Evolutionary conservation across 2,113 vertebrate species (phyloP), one percentile per base, ranked within the genome.

Genomic region (Rhinolophus ferrumequinum): DNA sequence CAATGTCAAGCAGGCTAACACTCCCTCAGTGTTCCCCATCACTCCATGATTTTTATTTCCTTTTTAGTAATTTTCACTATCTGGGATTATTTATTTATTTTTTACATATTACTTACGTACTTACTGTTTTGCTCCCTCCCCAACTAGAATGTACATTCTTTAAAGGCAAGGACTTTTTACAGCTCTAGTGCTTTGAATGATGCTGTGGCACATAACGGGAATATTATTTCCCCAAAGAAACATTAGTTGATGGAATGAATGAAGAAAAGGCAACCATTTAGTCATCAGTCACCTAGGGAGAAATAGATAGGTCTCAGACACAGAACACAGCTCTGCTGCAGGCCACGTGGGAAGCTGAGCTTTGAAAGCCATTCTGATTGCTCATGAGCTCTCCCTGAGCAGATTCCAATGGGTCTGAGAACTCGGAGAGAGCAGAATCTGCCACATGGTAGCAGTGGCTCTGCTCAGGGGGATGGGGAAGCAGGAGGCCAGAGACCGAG

Each of bases 391-490:
- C 75, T 58, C 70, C 38, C 47, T 56, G 81, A 47, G 35, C 9
- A 62, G 6, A 8, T 60, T 60, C 38, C 52, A 44, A 1, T 30
- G 44, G 69, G n/a, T 44, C 64, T 84, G 86, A 33, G 85, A n/a
- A 33, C 35, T 33, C 24, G 38, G 38, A 83, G 47, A 54, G 18
- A 13, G 13, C 15, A 5, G 21, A 67, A 33, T 2, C 35, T 82
- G 54, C 44, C 15, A 4, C 30, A 2, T 0, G 1, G 33, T 38
- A 8, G 12, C n/a, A 30, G 62, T 38, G 38, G 24, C 83, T 79
- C 21, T 30, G 52, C 72, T 73, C 33, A 26, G 38, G 13, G 14
- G 6, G 13, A 1, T 0, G 1, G 24, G 30, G 13, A 18, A 22
- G 44, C 2, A 24, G 84, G 38, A 24, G 21, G n/a, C 66, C 22